Base-by-base conservation (phyloP, 2,113 vertebrate genomes). In the Siniperca knerii region DNA sequence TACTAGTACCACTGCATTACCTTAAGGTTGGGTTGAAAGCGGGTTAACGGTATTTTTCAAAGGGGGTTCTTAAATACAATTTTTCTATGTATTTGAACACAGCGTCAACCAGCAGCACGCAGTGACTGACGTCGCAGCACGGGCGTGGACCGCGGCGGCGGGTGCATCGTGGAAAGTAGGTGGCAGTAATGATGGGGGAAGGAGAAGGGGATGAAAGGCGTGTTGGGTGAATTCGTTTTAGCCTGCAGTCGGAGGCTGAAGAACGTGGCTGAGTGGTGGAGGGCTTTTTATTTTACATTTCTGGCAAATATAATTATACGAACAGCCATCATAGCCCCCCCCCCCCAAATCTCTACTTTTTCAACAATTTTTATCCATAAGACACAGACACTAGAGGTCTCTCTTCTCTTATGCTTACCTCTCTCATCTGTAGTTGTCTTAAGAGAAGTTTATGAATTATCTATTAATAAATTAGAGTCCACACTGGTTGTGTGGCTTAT, bases 71-170 rank as follows among this genome's bases (percentile, higher is more conserved):
- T 0, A 1, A 66, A 40, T 68, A 33, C 70, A 0, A 70, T 64
- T 85, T 77, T 72, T 42, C 0, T 1, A 0, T 0, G 74, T 9
- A 0, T 1, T 0, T 82, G 83, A 93, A 93, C 0, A 89, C 66
- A 60, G 2, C 92, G 2, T 57, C 23, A 84, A 77, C 46, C 52
- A 77, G 77, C 83, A 81, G 86, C 83, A 82, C 76, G 78, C 87
- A 89, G 50, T 37, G 46, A 67, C 85, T 95, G 93, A 95, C 94
- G 94, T 92, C 79, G 78, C 44, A 72, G 64, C 65, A 74, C 90
- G 92, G 95, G 95, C 93, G 95, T 94, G 94, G 93, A 91, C 87
- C 91, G 68, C 69, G 76, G 79, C 70, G 68, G 90, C 83, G 91
- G 86, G 64, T 86, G 82, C 84, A 81, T 87, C 87, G 89, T 92